Base-by-base conservation (phyloP, 2,888 invertebrate species). In the Leucophora obtusa region DNA sequence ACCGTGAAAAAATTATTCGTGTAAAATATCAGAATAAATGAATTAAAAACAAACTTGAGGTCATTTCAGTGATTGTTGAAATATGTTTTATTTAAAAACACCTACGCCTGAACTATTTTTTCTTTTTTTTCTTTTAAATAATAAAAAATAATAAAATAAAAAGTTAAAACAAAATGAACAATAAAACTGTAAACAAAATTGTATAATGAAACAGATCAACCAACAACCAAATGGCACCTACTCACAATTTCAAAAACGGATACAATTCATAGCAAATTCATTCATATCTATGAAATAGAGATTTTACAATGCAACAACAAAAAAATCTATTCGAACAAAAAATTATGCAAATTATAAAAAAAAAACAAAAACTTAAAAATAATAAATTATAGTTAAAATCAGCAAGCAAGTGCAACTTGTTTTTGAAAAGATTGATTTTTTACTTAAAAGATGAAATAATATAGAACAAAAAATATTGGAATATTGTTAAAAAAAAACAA, bases 391-490 rank as follows among this genome's bases (percentile, higher is more conserved):
- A 53, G 1, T 1, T 28, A 60, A 58, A 47, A 54, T 47, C 28
- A 60, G n/a, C 68, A 74, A 81, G 77, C 81, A 81, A 81, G 81
- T 81, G 81, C 77, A 77, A 81, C 81, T 81, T 65, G 77, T 81
- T 81, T 81, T 3, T 50, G 1, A 59, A 28, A 28, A 28, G 7
- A 28, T n/a, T 47, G 15, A 4, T 47, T 38, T 38, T 28, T 28
- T 11, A 5, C 43, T 14, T 35, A 43, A 43, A 43, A 14, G 38
- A 47, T 47, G 6, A 47, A 47, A 47, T 47, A 47, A 47, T 38
- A 38, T 11, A 28, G 15, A 18, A 54, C 28, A 56, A 43, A 50
- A 35, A 11, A 7, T 53, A 59, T 53, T 72, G 65, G 38, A 33
- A 78, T 50, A 53, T 56, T 70, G 24, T 38, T 51, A 5, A 38